Conservation (phyloP, 92 coral and sea anemone species). For the Micromussa lordhowensis region DNA sequence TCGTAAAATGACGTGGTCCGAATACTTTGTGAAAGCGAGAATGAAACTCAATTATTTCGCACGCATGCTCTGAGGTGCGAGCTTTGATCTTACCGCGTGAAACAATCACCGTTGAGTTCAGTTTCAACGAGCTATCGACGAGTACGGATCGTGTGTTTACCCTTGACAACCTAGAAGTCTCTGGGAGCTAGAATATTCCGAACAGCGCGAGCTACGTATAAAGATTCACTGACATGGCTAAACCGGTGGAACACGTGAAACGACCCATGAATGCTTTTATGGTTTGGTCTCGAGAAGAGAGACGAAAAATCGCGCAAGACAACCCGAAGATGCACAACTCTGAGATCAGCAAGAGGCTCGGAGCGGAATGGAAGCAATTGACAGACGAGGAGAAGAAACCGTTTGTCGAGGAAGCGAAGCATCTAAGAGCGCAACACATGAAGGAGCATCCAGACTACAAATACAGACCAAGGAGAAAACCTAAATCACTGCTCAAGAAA, state of each 20-base stretch:
- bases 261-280: constrained; percentile 99
- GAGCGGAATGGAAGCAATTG: constrained; percentile 96
- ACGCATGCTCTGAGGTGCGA: constrained; percentile 86
- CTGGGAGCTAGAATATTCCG: constrained; percentile 76
- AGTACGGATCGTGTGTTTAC: constrained; percentile 56
- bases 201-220: not conserved
- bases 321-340: constrained; percentile 99
- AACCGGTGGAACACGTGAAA: constrained; percentile 89
- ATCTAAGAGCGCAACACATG: constrained; percentile 96
- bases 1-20: constrained; percentile 89
- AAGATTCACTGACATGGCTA: constrained; percentile 64
- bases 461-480: constrained; percentile 98
- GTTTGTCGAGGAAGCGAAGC: constrained; percentile 95
- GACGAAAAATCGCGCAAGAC: constrained; percentile 98
- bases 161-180: constrained; percentile 89
- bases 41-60: constrained; percentile 84
- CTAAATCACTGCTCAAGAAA: constrained; percentile 97
- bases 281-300: constrained; percentile 99
- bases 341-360: constrained; percentile 97
- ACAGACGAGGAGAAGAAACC: constrained; percentile 95
- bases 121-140: constrained; percentile 72
- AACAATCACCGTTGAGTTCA: constrained; percentile 62
- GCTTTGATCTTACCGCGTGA: constrained; percentile 92
- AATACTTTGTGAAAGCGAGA: constrained; percentile 67
- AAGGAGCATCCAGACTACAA: constrained; percentile 98